Evolutionary conservation across 1,140 invertebrate genomes (phyloP), one percentile per base, ranked within the genome.

Genomic region (Holotrichia oblita): DNA sequence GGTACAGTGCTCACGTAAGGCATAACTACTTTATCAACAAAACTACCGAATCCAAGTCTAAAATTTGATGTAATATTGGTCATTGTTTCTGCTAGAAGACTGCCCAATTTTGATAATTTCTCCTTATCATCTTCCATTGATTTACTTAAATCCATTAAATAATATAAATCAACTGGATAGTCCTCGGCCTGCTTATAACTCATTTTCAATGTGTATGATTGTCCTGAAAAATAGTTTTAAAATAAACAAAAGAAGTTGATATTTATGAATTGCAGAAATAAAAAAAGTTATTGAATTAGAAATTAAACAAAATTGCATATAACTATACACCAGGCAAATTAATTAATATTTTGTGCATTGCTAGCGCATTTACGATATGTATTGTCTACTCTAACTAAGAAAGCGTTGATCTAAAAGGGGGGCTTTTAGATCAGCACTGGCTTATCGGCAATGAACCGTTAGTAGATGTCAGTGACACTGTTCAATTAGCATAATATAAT

Each of bases 141-240:
- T 64, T 90, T 89, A 3, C 95, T 96, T 20, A 96, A 86, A 84
- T 97, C 96, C 91, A 97, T 93, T 0, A 97, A 88, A 84, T 96
- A 97, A 86, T 97, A 97, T 3, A 97, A 86, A 87, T 97, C 96
- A 0, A 97, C 93, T 0, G 96, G 96, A 87, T 96, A 97, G 85
- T 96, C 92, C 81, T 92, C 89, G 2, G 94, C 93, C 79, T 88
- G 88, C 74, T 89, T 89, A 73, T 90, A 92, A 48, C 90, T 89
- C 80, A 97, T 91, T 34, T 89, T 85, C 83, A 96, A 89, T 81
- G 90, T 91, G 82, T 95, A 92, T 69, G 82, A 80, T 79, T 83
- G 80, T 27, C 82, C 83, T 83, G 48, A 77, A 78, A 78, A 34
- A 7, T 12, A 75, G 14, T 6, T 34, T 34, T n/a, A n/a, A 69